Evolutionary conservation across 2,888 invertebrate species (phyloP).

Genomic region (Gandaritis pyraliata): DNA sequence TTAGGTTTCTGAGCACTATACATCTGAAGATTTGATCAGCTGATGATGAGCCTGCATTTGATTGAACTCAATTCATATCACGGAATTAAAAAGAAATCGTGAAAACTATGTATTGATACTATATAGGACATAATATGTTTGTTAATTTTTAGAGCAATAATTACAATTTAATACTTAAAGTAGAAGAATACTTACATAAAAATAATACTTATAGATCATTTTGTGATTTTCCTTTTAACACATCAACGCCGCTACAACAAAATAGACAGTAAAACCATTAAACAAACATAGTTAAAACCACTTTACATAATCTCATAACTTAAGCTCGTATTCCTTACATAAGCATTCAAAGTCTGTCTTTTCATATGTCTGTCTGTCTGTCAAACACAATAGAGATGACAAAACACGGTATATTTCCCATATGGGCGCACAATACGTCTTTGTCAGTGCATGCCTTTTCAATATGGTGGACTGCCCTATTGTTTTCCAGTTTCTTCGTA

Average conservation of each 20-base stretch:
- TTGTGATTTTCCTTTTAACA: too few species aligned
- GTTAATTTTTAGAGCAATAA: too few species aligned
- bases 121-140: too few species aligned
- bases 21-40: too few species aligned
- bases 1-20: too few species aligned
- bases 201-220: too few species aligned
- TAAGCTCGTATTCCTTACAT: conserved; percentile 62
- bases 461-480: conserved; percentile 59
- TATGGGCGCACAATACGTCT: conserved; percentile 76
- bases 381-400: conserved; percentile 77
- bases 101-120: too few species aligned
- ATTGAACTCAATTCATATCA: too few species aligned
- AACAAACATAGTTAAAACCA: conserved; percentile 38
- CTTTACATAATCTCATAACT: conserved; percentile 50
- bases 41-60: too few species aligned
- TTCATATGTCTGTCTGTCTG: conserved; percentile 81
- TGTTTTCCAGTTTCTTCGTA: conserved; percentile 61
- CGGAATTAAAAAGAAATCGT: too few species aligned
- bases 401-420: conserved; percentile 81
- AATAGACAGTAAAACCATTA: conserved; percentile 31
- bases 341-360: conserved; percentile 78
- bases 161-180: too few species aligned
- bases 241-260: conserved; percentile 3
- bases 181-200: too few species aligned
- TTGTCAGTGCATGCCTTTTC: conserved; percentile 64